phyloP scores from a whole-genome alignment of 2,113 vertebrate genomes.

The Formicarius rufipectus region DNA sequence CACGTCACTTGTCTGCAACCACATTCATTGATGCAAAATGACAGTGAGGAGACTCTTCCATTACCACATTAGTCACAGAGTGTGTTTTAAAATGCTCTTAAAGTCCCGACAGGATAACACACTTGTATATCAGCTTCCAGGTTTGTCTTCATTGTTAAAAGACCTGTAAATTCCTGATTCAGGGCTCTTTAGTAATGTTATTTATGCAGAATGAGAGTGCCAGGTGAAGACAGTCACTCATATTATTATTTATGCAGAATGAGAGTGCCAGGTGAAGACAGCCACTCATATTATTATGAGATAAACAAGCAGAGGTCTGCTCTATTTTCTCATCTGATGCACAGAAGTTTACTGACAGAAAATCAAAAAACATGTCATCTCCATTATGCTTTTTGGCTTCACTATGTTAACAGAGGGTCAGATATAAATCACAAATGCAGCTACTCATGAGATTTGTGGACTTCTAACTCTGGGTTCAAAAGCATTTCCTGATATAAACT shows the following conservation, averaged over 20 bases:
- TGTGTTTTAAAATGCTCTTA: not conserved
- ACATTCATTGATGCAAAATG: not conserved
- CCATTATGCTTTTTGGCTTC: not conserved
- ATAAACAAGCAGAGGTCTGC: rapidly evolving
- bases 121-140: not conserved
- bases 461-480: not conserved
- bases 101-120: not conserved
- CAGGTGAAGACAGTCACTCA: rapidly evolving
- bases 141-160: not conserved
- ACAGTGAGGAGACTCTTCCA: not conserved
- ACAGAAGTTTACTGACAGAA: not conserved
- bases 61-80: rapidly evolving
- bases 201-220: not conserved
- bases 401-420: not conserved
- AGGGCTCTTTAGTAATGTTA: not conserved
- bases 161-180: not conserved
- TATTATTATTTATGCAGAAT: not conserved
- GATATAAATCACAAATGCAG: not conserved
- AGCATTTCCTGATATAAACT: not conserved
- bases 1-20: not conserved
- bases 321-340: not conserved
- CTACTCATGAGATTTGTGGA: not conserved
- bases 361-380: not conserved
- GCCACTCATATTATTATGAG: rapidly evolving
- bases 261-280: not conserved